Evolutionary conservation across 2,797 vertebrate species (phyloP), one percentile per base, ranked within the genome.

Genomic region (Chloroceryle inda): DNA sequence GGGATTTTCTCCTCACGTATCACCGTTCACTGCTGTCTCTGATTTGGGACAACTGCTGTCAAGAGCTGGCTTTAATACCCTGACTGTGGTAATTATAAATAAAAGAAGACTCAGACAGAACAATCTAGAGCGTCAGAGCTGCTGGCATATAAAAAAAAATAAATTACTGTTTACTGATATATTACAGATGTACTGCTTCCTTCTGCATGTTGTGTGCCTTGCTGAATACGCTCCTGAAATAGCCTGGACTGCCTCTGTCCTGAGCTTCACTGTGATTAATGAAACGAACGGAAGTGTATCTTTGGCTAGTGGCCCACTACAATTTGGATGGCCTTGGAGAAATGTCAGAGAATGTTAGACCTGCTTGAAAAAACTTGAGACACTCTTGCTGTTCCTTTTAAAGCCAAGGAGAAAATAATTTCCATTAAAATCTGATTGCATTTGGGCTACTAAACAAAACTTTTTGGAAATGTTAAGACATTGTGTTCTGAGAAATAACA

Each of bases 21-120:
- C 99, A 2, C 99, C 99, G 4, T 99, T 99, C 98, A 99, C 99
- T 3, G 98, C 99, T 6, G 98, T 99, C 77, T 98, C 94, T 5
- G 99, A 99, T 89, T 75, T 99, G 76, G 99, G 99, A 10, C 99
- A 99, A 94, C 98, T 99, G 80, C 98, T 99, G 75, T 98, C 99
- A 4, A 98, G 97, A 96, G 99, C 99, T 31, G 99, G 99, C 92
- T 99, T 99, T 96, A 99, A 85, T 97, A 99, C 99, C 95, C 98
- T 99, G 77, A 99, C 99, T 23, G 99, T 99, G 99, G 99, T 99
- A 98, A 98, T 94, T 96, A 92, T 75, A 86, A 88, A 49, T 69
- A 61, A 44, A 31, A 50, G 52, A 68, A 10, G 61, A 49, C 24
- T 33, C 19, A 23, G 40, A 18, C 7, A 38, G 42, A 92, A 3